Evolutionary conservation across 2,888 invertebrate species (phyloP).

Genomic region (Ennomos quercinarius): DNA sequence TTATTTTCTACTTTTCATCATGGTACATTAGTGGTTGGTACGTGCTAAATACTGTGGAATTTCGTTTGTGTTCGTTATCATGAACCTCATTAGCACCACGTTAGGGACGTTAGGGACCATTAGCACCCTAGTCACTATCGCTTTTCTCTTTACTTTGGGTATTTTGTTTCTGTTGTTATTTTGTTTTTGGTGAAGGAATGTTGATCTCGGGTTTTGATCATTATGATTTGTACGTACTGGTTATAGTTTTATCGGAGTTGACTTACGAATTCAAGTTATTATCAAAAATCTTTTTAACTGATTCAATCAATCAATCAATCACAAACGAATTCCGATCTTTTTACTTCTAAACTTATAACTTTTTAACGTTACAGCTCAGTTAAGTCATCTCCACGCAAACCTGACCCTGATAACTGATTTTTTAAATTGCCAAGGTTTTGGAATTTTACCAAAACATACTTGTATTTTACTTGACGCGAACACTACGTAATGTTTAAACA

Average conservation of each 20-base stretch:
- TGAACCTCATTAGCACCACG: slow-evolving; percentile 54
- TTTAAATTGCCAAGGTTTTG: too few relatives aligned
- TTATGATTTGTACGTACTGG: too few relatives aligned
- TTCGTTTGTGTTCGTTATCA: slow-evolving; percentile 55
- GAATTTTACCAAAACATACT: neutral
- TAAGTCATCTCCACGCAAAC: too few relatives aligned
- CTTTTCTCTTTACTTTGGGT: slow-evolving; percentile 41
- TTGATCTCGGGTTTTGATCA: neutral
- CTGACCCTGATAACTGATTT: too few relatives aligned
- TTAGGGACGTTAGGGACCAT: slow-evolving; percentile 58
- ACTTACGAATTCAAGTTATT: too few relatives aligned
- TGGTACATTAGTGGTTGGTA: slow-evolving; percentile 18
- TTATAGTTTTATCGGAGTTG: too few relatives aligned
- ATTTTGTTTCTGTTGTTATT: slow-evolving; percentile 10
- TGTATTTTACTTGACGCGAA: slow-evolving; percentile 10
- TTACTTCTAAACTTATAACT: too few relatives aligned
- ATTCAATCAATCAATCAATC: too few relatives aligned
- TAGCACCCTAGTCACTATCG: slow-evolving; percentile 44
- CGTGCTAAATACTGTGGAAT: slow-evolving; percentile 45
- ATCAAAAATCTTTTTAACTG: too few relatives aligned
- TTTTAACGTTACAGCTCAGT: too few relatives aligned
- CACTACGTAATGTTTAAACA: slow-evolving; percentile 2
- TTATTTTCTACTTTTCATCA: neutral
- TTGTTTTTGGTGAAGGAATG: neutral
- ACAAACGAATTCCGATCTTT: too few relatives aligned